A percentile compares a stretch with the other conserved stretches of the same genome.
phyloP scores from a whole-genome alignment of 2,113 vertebrate genomes.

The Calidris pygmaea region DNA sequence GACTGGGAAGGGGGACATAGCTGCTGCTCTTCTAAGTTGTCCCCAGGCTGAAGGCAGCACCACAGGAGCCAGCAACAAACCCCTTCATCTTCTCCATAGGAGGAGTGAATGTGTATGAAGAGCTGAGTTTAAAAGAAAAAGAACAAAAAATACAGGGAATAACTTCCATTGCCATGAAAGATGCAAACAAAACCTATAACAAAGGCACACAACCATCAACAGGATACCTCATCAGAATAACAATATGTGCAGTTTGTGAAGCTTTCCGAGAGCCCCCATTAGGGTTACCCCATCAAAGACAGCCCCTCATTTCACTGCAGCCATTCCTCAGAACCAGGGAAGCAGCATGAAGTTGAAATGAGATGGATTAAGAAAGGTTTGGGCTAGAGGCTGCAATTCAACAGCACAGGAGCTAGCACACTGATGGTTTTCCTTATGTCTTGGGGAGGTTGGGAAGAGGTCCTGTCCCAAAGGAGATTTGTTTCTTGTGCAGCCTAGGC shows the following conservation, averaged over 20 bases:
- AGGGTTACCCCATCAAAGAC: neutral
- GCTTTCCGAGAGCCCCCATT: neutral
- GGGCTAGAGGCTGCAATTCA: neutral
- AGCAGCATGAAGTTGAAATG: neutral
- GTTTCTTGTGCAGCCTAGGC: neutral
- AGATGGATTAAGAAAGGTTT: neutral
- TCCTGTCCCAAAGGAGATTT: neutral
- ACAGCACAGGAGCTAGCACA: neutral
- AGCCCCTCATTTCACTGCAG: fast-evolving
- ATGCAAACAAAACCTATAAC: neutral
- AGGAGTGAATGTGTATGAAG: neutral
- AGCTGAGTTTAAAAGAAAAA: neutral
- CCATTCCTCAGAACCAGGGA: neutral
- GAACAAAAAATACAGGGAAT: neutral
- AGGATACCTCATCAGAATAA: neutral
- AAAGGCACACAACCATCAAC: neutral
- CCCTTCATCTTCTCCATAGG: neutral
- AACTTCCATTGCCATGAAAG: neutral
- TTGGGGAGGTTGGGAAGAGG: neutral
- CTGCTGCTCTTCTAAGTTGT: neutral
- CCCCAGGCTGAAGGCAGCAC: neutral
- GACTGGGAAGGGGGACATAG: neutral
- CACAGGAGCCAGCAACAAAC: neutral
- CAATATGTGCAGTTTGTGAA: neutral
- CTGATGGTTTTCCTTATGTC: neutral